Base-by-base conservation (phyloP, 2,888 invertebrate genomes). In the Mystacides longicornis region DNA sequence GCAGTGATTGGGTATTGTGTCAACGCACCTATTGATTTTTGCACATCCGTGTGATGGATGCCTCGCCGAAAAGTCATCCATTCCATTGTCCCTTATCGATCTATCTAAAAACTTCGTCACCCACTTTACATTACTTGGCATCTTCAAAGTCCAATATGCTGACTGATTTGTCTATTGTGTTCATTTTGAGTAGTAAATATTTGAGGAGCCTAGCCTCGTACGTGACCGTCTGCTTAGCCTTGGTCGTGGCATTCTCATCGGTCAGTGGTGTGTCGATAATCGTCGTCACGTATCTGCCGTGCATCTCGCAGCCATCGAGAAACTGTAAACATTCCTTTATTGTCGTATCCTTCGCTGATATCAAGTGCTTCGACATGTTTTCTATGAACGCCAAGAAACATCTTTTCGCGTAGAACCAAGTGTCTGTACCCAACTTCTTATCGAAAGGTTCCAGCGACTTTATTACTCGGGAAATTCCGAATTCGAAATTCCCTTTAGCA, bases 401-500 rank as follows among this genome's bases (percentile, higher is more conserved):
- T 58, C 97, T 80, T 69, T 98, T 98, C 1, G 96, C 92, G 69
- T 98, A 97, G 69, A 93, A 89, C 99, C 99, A 99, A 2, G 99
- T 99, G 68, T 99, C 98, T 0, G 96, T 94, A 16, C 98, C 97
- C 7, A 99, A 79, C 68, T 97, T 91, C 71, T 92, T 92, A 67
- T 89, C 88, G 66, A 91, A 93, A 0, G 95, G 95, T 67, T 95
- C 93, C 56, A 99, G 73, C 37, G 97, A 97, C 72, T 98, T 97
- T 67, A 98, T 95, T 0, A 99, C 93, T 59, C 98, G 80, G 0
- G 96, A 95, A 64, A 99, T 90, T 1, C 99, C 99, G 72, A 99
- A 99, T 71, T 99, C 98, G 66, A 95, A 99, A 73, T 99, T 99
- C 1, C 96, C 96, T 73, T 98, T 99, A 2, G 97, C 93, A 68